Base-by-base conservation (phyloP, 2,113 vertebrate genomes). In the Solea solea region DNA sequence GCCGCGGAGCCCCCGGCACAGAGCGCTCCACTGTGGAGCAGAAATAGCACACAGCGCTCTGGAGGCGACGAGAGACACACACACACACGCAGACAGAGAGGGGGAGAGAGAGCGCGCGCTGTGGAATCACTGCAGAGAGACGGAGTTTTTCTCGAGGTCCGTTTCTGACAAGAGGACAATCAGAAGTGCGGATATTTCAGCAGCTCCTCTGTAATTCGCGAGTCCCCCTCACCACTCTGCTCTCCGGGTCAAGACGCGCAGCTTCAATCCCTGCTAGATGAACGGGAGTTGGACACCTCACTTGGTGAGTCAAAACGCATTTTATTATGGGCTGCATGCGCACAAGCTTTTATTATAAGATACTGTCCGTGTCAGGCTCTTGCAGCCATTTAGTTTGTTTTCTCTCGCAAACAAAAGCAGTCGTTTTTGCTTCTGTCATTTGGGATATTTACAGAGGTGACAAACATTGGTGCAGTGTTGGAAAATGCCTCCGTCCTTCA, bases 181-280 rank as follows among this genome's bases (percentile, higher is more conserved):
- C 61, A 25, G 25, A 63, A 78, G 46, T 68, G 86, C 76, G 89
- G 86, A 91, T 91, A 80, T 88, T 86, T 78, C 64, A 81, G 53
- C 55, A 59, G 63, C 68, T 65, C 78, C 16, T 74, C 46, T 78
- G 56, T 40, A 13, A 52, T 46, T 42, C 13, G 25, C 40, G 7
- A 54, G 49, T 50, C 56, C 46, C 70, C 62, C 11, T 21, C 52
- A 52, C 57, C 52, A 52, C 72, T 80, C 77, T 75, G 74, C 78
- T 81, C 74, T 54, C 66, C 74, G 83, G 89, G 80, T 78, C 88
- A 54, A 83, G 76, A 85, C 78, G 69, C 81, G 80, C 87, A 63
- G 86, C 74, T 71, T 72, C 73, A 72, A 72, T 74, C 84, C 40
- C 63, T 85, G 40, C 89, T 92, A 87, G 87, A 94, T 94, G 92